These are phyloP conservation scores for Drosophila asahinai DNA, from an alignment of 1,140 invertebrate genomes.

Conservation along the genomic window DNA sequence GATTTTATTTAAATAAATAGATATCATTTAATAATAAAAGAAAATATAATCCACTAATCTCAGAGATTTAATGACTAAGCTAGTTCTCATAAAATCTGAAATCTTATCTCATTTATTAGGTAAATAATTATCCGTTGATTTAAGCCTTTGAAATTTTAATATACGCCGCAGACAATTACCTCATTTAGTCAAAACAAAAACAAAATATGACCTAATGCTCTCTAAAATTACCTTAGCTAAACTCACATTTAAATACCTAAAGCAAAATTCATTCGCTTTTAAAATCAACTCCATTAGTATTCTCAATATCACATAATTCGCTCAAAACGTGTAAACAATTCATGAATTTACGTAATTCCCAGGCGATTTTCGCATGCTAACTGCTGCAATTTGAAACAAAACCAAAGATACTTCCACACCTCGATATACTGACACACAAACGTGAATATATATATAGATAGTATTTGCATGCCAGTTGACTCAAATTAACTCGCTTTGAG, in stretches of 20 bases:
- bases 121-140: background rate
- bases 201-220: background rate
- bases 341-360: constrained; percentile 40
- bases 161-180: constrained; percentile 1
- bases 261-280: constrained; percentile 7
- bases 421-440: constrained; percentile 28
- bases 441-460: background rate
- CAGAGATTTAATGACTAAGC: background rate
- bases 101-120: background rate
- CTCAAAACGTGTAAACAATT: constrained; percentile 20
- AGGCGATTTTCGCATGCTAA: constrained; percentile 17
- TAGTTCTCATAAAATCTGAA: background rate
- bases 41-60: no score
- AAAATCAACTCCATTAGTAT: constrained; percentile 17
- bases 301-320: constrained; percentile 24
- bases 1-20: background rate
- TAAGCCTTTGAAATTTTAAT: background rate
- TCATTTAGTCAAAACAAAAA: background rate
- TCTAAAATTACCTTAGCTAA: background rate
- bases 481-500: constrained; percentile 55
- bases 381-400: constrained; percentile 30
- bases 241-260: constrained; percentile 1
- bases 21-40: no score
- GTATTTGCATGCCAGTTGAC: constrained; percentile 42
- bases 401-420: constrained; percentile 27